These are phyloP conservation scores for Meloidogyne floridensis DNA, from an alignment of 1,140 invertebrate species.

Conservation along the genomic window DNA sequence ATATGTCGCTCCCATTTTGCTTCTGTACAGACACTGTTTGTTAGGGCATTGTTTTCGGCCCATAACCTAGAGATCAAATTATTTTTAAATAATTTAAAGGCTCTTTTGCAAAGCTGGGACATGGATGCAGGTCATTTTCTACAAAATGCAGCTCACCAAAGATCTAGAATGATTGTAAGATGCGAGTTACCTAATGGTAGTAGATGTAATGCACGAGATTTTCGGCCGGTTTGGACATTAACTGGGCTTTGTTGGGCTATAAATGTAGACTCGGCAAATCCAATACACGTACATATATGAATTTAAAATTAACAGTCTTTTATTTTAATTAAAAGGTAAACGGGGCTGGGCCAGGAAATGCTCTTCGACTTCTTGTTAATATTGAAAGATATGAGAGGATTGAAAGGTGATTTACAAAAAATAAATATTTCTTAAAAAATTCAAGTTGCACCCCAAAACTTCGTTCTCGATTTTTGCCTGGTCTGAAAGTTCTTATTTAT, in stretches of 20 bases:
- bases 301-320: constrained; percentile 8
- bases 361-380: constrained; percentile 56
- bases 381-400: constrained; percentile 63
- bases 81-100: constrained; percentile 38
- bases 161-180: constrained; percentile 54
- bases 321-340: constrained; percentile 4
- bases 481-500: constrained; percentile 63
- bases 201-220: constrained; percentile 50
- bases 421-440: neutral
- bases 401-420: constrained; percentile 40
- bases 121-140: constrained; percentile 64
- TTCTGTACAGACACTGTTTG: neutral
- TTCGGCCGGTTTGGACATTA: constrained; percentile 62
- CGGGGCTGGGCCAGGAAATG: constrained; percentile 53
- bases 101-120: constrained; percentile 59
- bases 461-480: constrained; percentile 54
- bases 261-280: constrained; percentile 58
- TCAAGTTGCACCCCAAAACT: constrained; percentile 56
- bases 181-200: constrained; percentile 64
- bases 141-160: constrained; percentile 61
- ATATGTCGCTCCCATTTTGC: neutral
- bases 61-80: neutral
- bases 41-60: neutral
- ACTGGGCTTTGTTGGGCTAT: constrained; percentile 66
- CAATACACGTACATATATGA: constrained; percentile 48